Evolutionary conservation across 2,797 vertebrate species (phyloP).

Genomic region (Alouatta caraya): DNA sequence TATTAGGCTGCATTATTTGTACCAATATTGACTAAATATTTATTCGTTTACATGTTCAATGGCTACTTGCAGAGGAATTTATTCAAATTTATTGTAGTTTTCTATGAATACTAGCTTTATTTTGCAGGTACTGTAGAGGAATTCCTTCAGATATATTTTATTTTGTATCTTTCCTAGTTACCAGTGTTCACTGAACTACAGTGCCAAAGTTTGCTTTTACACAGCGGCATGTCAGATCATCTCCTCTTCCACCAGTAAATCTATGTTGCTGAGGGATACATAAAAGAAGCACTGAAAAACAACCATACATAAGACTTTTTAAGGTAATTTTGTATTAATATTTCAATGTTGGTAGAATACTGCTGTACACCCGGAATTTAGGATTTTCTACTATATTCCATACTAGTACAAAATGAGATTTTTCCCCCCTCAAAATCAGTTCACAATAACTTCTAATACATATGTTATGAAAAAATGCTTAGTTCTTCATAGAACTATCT

Average conservation of each 20-base stretch:
- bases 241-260: neutral
- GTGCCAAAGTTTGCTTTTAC: rapidly evolving
- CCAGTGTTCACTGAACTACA: neutral
- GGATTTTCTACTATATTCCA: neutral
- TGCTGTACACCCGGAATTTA: neutral
- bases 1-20: neutral
- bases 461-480: neutral
- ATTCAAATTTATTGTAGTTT: neutral
- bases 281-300: neutral
- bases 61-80: neutral
- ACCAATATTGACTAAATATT: slow-evolving; percentile 12
- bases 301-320: neutral
- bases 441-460: neutral
- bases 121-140: neutral
- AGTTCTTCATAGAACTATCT: neutral
- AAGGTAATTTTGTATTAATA: neutral
- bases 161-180: neutral
- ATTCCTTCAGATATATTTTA: neutral
- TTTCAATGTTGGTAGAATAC: neutral
- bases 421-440: neutral
- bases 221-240: neutral
- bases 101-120: neutral
- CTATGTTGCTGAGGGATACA: neutral
- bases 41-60: neutral
- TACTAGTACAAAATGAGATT: neutral